These are phyloP conservation scores for Sebastes dallii DNA, from an alignment of 2,797 vertebrate genomes.

Conservation along the genomic window DNA sequence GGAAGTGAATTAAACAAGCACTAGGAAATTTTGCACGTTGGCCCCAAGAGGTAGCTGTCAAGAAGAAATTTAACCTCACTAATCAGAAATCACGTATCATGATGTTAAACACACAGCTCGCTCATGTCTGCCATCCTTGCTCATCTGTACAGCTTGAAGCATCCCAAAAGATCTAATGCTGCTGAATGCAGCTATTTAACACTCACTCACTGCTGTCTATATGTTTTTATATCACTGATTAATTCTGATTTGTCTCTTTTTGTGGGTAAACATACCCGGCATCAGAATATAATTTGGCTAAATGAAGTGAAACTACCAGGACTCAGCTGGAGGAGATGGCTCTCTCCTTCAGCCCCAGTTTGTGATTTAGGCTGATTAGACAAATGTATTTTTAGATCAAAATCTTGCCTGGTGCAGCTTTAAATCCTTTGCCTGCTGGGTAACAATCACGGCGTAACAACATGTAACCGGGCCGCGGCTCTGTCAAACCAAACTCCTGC, in stretches of 20 bases:
- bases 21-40: background rate
- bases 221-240: conserved; percentile 2
- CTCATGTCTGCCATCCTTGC: background rate
- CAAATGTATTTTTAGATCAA: conserved; percentile 57
- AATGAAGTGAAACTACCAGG: background rate
- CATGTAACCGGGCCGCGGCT: conserved; percentile 16
- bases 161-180: background rate
- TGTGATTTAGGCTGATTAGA: conserved; percentile 51
- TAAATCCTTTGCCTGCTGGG: conserved; percentile 52
- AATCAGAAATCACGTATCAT: background rate
- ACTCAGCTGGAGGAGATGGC: conserved; percentile 9
- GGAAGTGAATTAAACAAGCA: conserved; percentile 24
- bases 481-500: conserved; percentile 8
- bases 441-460: conserved; percentile 33
- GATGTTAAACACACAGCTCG: background rate
- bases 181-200: background rate
- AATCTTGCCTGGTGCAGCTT: conserved; percentile 49
- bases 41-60: background rate
- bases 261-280: background rate
- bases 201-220: background rate
- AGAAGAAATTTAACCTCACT: background rate
- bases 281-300: background rate
- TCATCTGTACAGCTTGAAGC: background rate
- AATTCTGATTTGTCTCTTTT: background rate
- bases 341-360: conserved; percentile 20